These are phyloP conservation scores for Xenotilapia caudafasciata DNA, from an alignment of 2,113 vertebrate species.

Conservation along the genomic window DNA sequence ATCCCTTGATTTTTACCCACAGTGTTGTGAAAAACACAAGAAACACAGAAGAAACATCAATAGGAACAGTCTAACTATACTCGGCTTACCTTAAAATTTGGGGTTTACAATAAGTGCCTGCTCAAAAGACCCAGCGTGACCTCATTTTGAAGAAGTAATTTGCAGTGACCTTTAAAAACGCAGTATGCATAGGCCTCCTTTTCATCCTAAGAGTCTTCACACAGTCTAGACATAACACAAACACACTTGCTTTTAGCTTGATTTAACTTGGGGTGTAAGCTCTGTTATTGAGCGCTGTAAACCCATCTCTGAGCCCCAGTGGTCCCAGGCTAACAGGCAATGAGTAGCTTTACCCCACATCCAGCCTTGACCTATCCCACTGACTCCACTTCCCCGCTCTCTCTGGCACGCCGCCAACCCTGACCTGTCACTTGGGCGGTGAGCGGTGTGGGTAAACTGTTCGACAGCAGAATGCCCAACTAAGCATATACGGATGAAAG, in stretches of 20 bases:
- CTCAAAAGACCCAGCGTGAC: not conserved
- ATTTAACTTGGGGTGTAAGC: not conserved
- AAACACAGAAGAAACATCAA: not conserved
- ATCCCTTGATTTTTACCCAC: not conserved
- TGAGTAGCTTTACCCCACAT: conserved; percentile 23
- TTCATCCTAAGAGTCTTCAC: not conserved
- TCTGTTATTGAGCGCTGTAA: not conserved
- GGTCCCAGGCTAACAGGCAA: conserved; percentile 4
- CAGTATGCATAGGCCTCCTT: not conserved
- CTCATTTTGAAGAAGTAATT: not conserved
- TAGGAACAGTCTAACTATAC: not conserved
- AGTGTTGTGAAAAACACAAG: not conserved
- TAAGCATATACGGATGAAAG: conserved; percentile 17
- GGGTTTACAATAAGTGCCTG: not conserved
- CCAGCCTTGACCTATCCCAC: conserved; percentile 38
- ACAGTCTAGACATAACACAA: conserved; percentile 14
- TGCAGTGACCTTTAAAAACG: conserved; percentile 2
- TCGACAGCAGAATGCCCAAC: conserved; percentile 15
- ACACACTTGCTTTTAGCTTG: conserved; percentile 5
- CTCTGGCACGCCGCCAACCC: conserved; percentile 26
- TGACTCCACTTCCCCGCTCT: conserved; percentile 36
- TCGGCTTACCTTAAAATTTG: not conserved
- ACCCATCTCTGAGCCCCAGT: conserved; percentile 7
- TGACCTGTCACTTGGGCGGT: conserved; percentile 51
- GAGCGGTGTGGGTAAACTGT: conserved; percentile 36